Evolutionary conservation across 2,113 vertebrate species (phyloP).

Genomic region (Ciconia stormi): DNA sequence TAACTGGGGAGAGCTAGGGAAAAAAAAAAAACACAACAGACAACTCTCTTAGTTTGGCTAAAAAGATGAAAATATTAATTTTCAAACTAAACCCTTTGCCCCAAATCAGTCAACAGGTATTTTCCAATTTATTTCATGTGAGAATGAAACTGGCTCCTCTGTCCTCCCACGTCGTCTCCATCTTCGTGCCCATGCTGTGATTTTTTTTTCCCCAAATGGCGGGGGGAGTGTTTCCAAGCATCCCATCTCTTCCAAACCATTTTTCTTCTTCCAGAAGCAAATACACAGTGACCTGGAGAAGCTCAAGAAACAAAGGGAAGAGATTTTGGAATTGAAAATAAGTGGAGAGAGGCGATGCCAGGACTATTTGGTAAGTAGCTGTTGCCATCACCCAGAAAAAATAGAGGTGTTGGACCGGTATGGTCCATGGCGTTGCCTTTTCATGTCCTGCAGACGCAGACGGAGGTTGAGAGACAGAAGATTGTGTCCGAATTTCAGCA

Average conservation of each 20-base stretch:
- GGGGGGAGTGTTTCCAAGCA: neutral
- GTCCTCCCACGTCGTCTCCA: neutral
- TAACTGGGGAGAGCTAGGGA: neutral
- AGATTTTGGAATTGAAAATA: neutral
- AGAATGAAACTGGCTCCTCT: neutral
- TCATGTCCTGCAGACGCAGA: neutral
- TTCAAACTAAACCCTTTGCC: neutral
- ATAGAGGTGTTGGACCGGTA: accelerated
- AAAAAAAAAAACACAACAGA: no score
- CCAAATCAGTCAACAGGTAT: neutral
- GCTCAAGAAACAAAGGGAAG: neutral
- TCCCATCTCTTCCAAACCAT: neutral
- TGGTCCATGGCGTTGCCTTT: no score
- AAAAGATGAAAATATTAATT: neutral
- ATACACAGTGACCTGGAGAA: neutral
- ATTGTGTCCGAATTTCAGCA: neutral
- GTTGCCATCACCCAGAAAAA: neutral
- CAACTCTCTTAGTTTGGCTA: neutral
- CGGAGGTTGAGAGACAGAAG: slow-evolving; percentile 19
- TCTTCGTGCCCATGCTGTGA: accelerated
- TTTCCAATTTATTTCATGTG: neutral
- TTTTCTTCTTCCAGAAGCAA: neutral
- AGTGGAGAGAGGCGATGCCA: neutral
- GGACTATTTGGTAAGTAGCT: neutral
- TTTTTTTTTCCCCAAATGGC: neutral